Evolutionary conservation across 2,888 invertebrate genomes (phyloP), one percentile per base, ranked within the genome.

Genomic region (Hoplodrina blanda): DNA sequence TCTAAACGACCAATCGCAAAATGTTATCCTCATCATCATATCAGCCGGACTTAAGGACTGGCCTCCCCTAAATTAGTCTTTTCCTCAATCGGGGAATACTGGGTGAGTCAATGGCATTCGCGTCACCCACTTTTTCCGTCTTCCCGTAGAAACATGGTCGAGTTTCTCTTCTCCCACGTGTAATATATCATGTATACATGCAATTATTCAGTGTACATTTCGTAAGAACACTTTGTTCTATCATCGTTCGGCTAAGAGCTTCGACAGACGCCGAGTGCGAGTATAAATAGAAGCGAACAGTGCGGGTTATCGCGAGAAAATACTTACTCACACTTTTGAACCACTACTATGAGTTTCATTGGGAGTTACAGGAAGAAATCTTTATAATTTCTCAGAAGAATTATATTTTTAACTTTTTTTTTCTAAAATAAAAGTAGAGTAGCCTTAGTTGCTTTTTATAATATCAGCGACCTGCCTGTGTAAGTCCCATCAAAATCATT

Each of bases 291-390:
- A 80, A 30, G 17, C 59, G 69, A 66, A 77, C 85, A 81, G 66
- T 77, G 78, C 82, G 82, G 85, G 85, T 84, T 84, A 85, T 84
- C 85, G 75, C 84, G 78, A 84, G 82, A 84, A 72, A 73, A 83
- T 76, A 83, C 85, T 83, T 84, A 85, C 84, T 80, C 79, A 81
- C 80, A 78, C 73, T 76, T 67, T 8, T 74, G 44, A 25, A 57
- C 56, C 50, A 55, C 56, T 85, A 85, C 83, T 70, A 77, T 7
- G 4, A 0, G 37, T 25, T 33, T 33, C 41, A 55, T 20, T 19
- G 15, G 17, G 11, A 20, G 5, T 7, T 41, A 33, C 7, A 33
- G 4, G 4, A 33, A 33, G 7, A 37, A 8, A 37, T 37, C 33
- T 37, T 37, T 37, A 37, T 37, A 7, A 8, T 8, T 37, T 37